phyloP scores from a whole-genome alignment of 2,888 invertebrate genomes.

The Lasius fuliginosus region DNA sequence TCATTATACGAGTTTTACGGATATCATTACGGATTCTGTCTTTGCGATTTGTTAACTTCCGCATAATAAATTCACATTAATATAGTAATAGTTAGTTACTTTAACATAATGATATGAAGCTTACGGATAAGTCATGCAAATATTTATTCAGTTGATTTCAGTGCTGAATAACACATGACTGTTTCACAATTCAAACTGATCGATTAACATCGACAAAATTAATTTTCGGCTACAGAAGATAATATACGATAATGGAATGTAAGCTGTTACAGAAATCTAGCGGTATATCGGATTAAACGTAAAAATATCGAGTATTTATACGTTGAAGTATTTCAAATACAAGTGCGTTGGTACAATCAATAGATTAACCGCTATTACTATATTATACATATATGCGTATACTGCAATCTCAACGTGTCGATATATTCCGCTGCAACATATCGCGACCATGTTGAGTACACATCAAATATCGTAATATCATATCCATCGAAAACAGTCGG shows the following conservation, averaged over 20 bases:
- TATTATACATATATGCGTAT: constrained; percentile 37
- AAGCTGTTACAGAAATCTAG: constrained; percentile 40
- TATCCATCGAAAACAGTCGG: constrained; percentile 10
- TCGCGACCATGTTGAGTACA: constrained; percentile 42
- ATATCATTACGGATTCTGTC: constrained; percentile 7
- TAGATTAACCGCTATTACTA: constrained; percentile 55
- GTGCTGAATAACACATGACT: constrained; percentile 10
- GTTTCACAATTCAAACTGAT: constrained; percentile 32
- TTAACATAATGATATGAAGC: background rate
- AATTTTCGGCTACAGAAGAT: constrained; percentile 43
- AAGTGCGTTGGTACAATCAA: constrained; percentile 41
- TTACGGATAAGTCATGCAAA: constrained; percentile 27
- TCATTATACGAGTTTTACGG: constrained; percentile 18
- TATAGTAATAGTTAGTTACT: constrained; percentile 3
- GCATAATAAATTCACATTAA: background rate
- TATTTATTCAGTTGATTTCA: constrained; percentile 19
- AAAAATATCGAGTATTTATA: constrained; percentile 49
- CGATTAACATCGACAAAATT: constrained; percentile 31
- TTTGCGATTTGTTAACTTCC: background rate
- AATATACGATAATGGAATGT: constrained; percentile 20
- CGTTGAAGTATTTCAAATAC: constrained; percentile 42
- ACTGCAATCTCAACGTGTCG: constrained; percentile 47
- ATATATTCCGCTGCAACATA: constrained; percentile 38
- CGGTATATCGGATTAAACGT: constrained; percentile 17
- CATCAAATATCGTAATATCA: constrained; percentile 54